A percentile compares a stretch with the other conserved stretches of the same genome.
Conservation (phyloP, 2,113 vertebrate genomes). For the Leptodactylus fuscus region DNA sequence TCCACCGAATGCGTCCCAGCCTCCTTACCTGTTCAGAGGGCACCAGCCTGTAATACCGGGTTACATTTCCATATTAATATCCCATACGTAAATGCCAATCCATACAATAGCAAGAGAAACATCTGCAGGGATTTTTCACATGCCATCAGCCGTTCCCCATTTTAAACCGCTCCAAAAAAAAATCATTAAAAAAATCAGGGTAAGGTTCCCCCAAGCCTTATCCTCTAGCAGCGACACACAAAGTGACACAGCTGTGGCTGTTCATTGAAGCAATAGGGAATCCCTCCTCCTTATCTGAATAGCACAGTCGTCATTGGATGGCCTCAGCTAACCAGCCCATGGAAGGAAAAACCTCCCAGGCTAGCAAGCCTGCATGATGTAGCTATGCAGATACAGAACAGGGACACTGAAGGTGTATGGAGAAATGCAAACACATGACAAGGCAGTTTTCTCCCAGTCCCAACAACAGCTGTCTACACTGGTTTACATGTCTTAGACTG, state of each 20-base stretch:
- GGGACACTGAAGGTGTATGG: background rate
- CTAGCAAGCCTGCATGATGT: background rate
- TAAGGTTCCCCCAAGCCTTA: constrained; percentile 7
- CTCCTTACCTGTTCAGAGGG: constrained; percentile 28
- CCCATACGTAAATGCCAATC: background rate
- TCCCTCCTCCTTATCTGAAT: constrained; percentile 78
- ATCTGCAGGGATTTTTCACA: constrained; percentile 3
- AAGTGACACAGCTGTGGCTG: constrained; percentile 80
- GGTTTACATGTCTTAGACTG: background rate
- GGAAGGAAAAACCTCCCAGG: background rate
- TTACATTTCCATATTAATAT: constrained; percentile 9
- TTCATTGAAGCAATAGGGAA: constrained; percentile 55
- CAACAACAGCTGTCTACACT: background rate
- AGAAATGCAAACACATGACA: constrained; percentile 13
- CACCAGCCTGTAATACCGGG: background rate
- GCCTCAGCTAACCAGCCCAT: background rate
- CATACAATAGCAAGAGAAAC: background rate
- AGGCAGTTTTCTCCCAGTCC: constrained; percentile 11
- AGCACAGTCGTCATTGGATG: constrained; percentile 63
- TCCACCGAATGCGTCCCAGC: no score
- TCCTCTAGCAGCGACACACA: constrained; percentile 54
- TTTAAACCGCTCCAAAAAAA: background rate
- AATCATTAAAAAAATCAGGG: background rate
- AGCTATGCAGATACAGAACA: constrained; percentile 20
- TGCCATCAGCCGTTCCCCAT: constrained; percentile 27